phyloP scores from a whole-genome alignment of 2,113 vertebrate genomes.

The Haliaeetus leucogaster region DNA sequence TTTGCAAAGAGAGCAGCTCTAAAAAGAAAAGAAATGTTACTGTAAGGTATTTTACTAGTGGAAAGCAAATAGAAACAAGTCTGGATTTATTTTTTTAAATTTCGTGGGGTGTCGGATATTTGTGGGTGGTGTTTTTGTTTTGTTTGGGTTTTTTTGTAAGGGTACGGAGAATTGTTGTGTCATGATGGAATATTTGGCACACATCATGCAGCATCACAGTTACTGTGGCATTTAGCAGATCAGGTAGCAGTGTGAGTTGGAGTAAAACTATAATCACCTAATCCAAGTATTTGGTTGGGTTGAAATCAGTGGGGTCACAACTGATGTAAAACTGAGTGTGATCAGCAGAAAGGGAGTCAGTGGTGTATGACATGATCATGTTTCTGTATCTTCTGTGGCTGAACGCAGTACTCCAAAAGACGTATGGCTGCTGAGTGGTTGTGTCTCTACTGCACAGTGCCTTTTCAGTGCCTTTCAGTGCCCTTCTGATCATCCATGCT shows the following conservation, averaged over 20 bases:
- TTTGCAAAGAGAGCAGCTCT: neutral
- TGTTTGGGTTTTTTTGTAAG: neutral
- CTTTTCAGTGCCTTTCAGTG: neutral
- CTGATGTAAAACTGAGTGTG: neutral
- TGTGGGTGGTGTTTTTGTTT: neutral
- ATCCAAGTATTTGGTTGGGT: neutral
- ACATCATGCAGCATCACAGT: neutral
- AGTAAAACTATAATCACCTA: neutral
- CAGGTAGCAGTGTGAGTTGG: neutral
- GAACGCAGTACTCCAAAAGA: neutral
- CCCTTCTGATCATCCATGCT: neutral
- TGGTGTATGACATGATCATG: accelerated
- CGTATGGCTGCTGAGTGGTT: neutral
- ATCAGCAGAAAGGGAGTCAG: neutral
- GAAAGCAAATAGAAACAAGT: neutral
- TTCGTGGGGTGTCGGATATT: neutral
- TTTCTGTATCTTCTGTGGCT: neutral
- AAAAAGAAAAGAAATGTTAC: neutral
- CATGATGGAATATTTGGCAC: neutral
- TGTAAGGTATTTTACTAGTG: neutral
- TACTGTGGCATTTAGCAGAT: neutral
- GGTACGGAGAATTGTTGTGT: neutral
- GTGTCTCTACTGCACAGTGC: too few relatives aligned
- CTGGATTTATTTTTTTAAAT: neutral
- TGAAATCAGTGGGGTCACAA: neutral